Evolutionary conservation across 2,113 vertebrate genomes (phyloP).

Genomic region (Phrynosoma blainvillii): DNA sequence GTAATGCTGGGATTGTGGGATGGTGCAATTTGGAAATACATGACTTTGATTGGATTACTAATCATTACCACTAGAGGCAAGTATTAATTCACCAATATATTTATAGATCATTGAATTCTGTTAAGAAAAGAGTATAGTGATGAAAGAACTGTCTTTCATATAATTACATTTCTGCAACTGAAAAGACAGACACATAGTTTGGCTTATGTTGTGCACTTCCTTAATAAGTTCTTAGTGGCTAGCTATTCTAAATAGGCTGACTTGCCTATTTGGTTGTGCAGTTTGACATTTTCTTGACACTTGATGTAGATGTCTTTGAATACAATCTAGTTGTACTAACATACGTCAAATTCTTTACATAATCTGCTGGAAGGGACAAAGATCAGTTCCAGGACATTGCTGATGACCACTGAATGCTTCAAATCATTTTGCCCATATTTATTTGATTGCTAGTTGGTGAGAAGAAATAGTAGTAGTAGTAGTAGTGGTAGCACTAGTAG

Average conservation of each 20-base stretch:
- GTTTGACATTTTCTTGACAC: constrained; percentile 29
- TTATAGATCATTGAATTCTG: neutral
- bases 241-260: neutral
- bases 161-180: constrained; percentile 13
- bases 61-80: neutral
- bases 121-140: neutral
- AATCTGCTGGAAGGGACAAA: neutral
- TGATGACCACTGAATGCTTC: neutral
- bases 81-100: constrained; percentile 6
- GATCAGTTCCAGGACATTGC: neutral
- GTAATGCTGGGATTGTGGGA: neutral
- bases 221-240: neutral
- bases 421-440: neutral
- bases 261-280: constrained; percentile 3
- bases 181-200: neutral
- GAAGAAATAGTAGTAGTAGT: neutral
- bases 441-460: neutral
- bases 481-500: too few species aligned
- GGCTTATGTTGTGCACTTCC: neutral
- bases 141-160: neutral
- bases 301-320: neutral
- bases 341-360: neutral
- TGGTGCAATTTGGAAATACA: neutral
- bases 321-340: constrained; percentile 3
- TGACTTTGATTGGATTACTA: neutral